Conservation (phyloP, 2,113 vertebrate genomes). For the Silurus glanis region DNA sequence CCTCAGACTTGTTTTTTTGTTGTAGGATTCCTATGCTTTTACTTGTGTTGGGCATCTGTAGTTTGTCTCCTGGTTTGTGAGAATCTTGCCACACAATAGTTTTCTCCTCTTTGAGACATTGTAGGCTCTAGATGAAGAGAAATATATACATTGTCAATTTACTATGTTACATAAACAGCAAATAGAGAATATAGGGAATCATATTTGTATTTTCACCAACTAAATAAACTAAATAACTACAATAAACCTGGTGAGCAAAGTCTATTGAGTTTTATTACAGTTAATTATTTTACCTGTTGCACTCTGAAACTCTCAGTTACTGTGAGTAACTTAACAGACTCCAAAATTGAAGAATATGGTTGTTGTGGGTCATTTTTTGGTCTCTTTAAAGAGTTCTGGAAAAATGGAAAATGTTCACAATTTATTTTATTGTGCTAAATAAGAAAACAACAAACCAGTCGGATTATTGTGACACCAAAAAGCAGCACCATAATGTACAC, state of each 20-base stretch:
- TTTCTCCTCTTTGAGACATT: neutral
- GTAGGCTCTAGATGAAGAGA: neutral
- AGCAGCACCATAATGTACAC: neutral
- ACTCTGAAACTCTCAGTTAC: neutral
- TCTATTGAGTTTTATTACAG: neutral
- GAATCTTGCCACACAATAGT: constrained; percentile 26
- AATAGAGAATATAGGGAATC: too few species aligned
- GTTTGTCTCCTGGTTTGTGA: constrained; percentile 24
- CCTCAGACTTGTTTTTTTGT: constrained; percentile 28
- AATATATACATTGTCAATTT: neutral
- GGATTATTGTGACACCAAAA: neutral
- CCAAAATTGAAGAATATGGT: neutral
- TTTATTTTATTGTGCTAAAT: neutral
- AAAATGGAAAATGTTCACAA: neutral
- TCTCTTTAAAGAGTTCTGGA: neutral
- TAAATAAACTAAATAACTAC: neutral
- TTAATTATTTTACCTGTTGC: neutral
- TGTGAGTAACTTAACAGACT: neutral
- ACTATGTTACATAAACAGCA: neutral
- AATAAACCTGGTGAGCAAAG: neutral
- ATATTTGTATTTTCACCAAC: neutral
- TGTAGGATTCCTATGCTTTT: constrained; percentile 15
- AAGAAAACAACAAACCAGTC: neutral
- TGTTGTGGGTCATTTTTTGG: neutral
- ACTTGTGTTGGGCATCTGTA: constrained; percentile 44